Percentiles rank a stretch among this genome's conserved stretches.
These are phyloP conservation scores for Pelmatolapia mariae DNA, from an alignment of 2,113 vertebrate species.

Conservation along the genomic window DNA sequence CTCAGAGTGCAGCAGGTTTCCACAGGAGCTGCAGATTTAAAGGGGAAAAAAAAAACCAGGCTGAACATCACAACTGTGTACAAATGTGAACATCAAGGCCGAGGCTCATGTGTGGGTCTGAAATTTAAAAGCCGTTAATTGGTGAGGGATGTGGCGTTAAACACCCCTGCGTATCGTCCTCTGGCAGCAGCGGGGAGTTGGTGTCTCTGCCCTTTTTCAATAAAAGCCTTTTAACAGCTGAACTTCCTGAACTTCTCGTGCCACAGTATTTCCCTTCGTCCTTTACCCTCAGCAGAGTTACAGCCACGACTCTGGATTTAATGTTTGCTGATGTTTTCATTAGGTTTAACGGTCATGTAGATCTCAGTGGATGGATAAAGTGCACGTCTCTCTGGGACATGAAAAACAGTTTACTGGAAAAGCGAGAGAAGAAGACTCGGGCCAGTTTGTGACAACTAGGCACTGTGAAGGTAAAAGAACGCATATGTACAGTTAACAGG, in stretches of 20 bases:
- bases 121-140: constrained; percentile 11
- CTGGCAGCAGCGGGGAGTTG: neutral
- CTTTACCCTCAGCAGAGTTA: neutral
- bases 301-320: neutral
- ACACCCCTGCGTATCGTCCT: neutral
- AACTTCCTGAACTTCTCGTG: neutral
- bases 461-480: neutral
- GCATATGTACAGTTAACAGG: neutral
- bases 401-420: neutral
- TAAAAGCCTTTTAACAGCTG: constrained; percentile 8
- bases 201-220: neutral
- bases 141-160: neutral
- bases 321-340: neutral
- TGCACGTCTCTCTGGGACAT: neutral
- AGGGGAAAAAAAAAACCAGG: neutral
- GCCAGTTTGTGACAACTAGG: neutral
- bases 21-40: neutral
- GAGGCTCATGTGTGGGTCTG: neutral
- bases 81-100: neutral
- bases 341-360: neutral
- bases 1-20: neutral
- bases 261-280: neutral
- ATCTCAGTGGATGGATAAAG: neutral
- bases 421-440: neutral
- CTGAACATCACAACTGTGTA: neutral